Percentiles rank a stretch among this genome's conserved stretches.
Conservation (phyloP, 2,888 invertebrate species). For the Drosophila vallismaia region DNA sequence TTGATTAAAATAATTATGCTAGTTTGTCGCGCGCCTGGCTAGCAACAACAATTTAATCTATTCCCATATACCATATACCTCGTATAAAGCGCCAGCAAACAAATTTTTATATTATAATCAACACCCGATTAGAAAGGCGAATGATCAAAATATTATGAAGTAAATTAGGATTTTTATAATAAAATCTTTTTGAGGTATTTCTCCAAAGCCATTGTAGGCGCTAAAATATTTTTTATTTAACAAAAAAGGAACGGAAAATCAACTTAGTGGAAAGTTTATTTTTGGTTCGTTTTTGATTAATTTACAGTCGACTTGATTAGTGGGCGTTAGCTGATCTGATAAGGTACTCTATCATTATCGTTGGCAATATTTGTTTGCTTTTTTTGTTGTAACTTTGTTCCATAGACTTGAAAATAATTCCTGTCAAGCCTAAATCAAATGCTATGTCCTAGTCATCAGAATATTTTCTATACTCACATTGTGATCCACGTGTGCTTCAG, state of each 20-base stretch:
- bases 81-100: constrained; percentile 9
- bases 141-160: not conserved
- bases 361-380: constrained; percentile 1
- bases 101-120: constrained; percentile 22
- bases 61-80: not conserved
- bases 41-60: constrained; percentile 35
- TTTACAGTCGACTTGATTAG: constrained; percentile 16
- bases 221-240: not conserved
- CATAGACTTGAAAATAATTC: not conserved
- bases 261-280: constrained; percentile 6
- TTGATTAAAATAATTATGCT: constrained; percentile 13
- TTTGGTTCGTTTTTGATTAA: constrained; percentile 13
- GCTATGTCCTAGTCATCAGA: not conserved
- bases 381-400: constrained; percentile 1
- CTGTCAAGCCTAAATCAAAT: not conserved
- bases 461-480: not conserved
- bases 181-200: not conserved
- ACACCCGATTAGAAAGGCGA: constrained; percentile 4
- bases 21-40: constrained; percentile 37
- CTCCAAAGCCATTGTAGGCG: constrained; percentile 1
- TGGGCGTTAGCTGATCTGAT: constrained; percentile 23
- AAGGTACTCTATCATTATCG: constrained; percentile 6
- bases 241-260: constrained; percentile 11
- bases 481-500: not conserved
- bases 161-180: not conserved